phyloP scores from a whole-genome alignment of 2,888 invertebrate species.

The Orthonychiurus folsomi region DNA sequence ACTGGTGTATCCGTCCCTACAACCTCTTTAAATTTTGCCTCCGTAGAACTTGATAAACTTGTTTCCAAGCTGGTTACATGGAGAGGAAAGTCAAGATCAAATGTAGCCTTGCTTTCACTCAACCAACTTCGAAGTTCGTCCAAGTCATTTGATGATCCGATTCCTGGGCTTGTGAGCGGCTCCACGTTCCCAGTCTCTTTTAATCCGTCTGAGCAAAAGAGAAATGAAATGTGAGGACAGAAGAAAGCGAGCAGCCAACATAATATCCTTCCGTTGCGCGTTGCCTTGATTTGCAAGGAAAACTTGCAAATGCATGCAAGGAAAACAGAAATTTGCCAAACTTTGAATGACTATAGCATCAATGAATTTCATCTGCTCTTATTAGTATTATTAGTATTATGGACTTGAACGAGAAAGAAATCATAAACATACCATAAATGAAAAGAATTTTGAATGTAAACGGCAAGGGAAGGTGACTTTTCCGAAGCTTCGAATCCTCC shows the following conservation, averaged over 20 bases:
- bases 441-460: slow-evolving; percentile 19
- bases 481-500: not conserved
- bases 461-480: slow-evolving; percentile 12
- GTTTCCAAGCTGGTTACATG: slow-evolving; percentile 29
- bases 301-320: too few relatives aligned
- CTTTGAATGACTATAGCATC: too few relatives aligned
- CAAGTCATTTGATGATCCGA: not conserved
- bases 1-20: not conserved
- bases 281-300: too few relatives aligned
- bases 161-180: not conserved
- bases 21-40: slow-evolving; percentile 4
- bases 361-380: too few relatives aligned
- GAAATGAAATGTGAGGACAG: not conserved
- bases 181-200: slow-evolving; percentile 22
- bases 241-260: too few relatives aligned
- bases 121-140: slow-evolving; percentile 26
- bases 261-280: too few relatives aligned
- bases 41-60: slow-evolving; percentile 8
- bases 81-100: slow-evolving; percentile 23
- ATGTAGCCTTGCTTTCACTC: slow-evolving; percentile 13
- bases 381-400: too few relatives aligned
- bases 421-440: slow-evolving; percentile 20
- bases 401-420: too few relatives aligned
- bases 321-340: too few relatives aligned
- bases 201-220: slow-evolving; percentile 10